Evolutionary conservation across 2,888 invertebrate species (phyloP), one percentile per base, ranked within the genome.

Genomic region (Spicauda simplicius): DNA sequence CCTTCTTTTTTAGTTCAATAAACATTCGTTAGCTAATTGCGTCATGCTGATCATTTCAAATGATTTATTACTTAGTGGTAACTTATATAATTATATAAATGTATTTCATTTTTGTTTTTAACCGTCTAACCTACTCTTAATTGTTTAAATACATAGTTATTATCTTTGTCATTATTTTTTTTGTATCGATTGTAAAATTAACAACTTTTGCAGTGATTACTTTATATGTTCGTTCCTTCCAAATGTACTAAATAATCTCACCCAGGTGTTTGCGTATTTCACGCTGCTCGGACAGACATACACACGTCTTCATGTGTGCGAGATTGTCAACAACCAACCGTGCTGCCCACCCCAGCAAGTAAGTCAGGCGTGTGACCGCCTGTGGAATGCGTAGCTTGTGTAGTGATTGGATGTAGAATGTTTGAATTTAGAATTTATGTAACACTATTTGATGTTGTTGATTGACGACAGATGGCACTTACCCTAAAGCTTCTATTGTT

Each of bases 231-330:
- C 33, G 33, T 33, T 37, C 12, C 54, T 45, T 54, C 54, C 8
- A 54, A 45, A 54, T 56, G 25, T 33, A 57, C 56, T 25, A 18
- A 2, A 41, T 33, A 52, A 41, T 73, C 73, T 79, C 25, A 25
- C 75, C 73, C 83, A 91, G 88, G 87, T 91, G 77, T 83, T 91
- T 86, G 81, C 78, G 69, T 84, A 83, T 87, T 84, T 88, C 84
- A 88, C 80, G 92, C 92, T 87, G 91, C 91, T 84, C 80, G 91
- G 90, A 90, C 97, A 97, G 97, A 97, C 96, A 75, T 97, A 97
- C 94, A 97, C 97, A 82, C 96, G 97, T 87, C 95, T 97, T 76
- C 97, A 97, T 93, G 97, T 97, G 88, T 97, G 97, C 94, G 96
- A 97, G 84, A 91, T 95, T 83, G 96, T 97, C 94, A 97, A 96